These are phyloP conservation scores for Eupithecia tripunctaria DNA, from an alignment of 2,888 invertebrate species.

Conservation along the genomic window DNA sequence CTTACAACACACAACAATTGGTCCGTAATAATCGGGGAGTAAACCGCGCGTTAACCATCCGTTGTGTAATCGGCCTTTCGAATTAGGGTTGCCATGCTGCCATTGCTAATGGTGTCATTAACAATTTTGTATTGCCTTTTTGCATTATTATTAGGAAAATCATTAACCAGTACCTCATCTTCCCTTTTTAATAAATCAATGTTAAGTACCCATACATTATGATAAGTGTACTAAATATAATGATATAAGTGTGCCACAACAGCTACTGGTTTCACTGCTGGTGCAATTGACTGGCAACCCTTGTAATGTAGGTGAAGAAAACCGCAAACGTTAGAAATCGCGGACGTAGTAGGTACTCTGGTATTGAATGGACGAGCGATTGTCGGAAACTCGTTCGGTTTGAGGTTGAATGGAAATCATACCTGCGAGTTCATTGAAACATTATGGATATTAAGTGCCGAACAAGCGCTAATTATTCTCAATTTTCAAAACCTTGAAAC, in stretches of 20 bases:
- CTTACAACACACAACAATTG: conserved; percentile 72
- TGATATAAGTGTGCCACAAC: no score
- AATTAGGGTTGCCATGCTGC: conserved; percentile 35
- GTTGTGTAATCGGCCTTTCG: conserved; percentile 53
- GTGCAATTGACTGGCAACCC: conserved; percentile 26
- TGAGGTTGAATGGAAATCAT: conserved; percentile 48
- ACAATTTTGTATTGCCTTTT: neutral
- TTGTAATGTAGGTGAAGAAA: conserved; percentile 50
- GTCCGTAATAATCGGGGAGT: conserved; percentile 74
- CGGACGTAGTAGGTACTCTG: conserved; percentile 44
- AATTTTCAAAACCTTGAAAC: neutral
- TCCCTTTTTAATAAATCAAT: no score
- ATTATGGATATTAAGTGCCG: conserved; percentile 1
- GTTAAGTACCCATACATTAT: no score
- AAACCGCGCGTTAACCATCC: conserved; percentile 53
- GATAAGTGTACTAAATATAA: no score
- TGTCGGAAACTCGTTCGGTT: conserved; percentile 39
- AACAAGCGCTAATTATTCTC: neutral
- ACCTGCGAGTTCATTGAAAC: conserved; percentile 26
- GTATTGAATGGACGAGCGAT: conserved; percentile 48
- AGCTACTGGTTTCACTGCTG: neutral
- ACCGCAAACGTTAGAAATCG: conserved; percentile 63
- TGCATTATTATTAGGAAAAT: neutral
- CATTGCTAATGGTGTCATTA: neutral
- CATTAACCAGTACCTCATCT: no score